phyloP scores from a whole-genome alignment of 2,113 vertebrate species.

The Ceyx cyanopectus region DNA sequence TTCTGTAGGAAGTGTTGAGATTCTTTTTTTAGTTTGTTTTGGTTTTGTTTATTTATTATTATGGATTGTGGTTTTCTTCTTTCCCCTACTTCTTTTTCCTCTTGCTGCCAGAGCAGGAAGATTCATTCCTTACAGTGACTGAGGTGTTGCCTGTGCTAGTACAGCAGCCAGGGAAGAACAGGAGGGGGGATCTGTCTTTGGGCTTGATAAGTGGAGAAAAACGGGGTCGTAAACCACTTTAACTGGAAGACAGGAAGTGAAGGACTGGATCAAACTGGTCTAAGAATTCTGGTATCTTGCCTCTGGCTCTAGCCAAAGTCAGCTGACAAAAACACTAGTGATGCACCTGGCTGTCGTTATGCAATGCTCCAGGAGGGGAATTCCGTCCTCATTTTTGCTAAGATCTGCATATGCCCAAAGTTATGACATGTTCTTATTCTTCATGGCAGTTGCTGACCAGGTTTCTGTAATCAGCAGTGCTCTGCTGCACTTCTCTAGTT shows the following conservation, averaged over 20 bases:
- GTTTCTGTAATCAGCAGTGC: neutral
- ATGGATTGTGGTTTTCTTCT: neutral
- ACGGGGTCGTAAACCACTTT: neutral
- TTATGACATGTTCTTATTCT: slow-evolving; percentile 4
- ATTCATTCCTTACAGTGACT: neutral
- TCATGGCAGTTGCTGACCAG: neutral
- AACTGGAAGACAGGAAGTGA: slow-evolving; percentile 53
- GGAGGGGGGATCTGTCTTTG: neutral
- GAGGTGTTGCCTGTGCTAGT: neutral
- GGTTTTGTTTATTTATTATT: too few species aligned
- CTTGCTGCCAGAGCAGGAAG: neutral
- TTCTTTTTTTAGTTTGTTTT: neutral
- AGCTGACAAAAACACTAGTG: slow-evolving; percentile 54
- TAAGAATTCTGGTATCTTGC: slow-evolving; percentile 21
- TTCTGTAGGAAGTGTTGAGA: neutral
- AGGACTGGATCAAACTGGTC: slow-evolving; percentile 44
- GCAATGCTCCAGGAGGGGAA: slow-evolving; percentile 53
- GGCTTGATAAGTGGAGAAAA: neutral
- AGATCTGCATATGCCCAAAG: slow-evolving; percentile 3
- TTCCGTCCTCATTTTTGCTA: slow-evolving; percentile 29
- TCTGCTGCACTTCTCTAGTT: neutral
- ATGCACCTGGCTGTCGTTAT: slow-evolving; percentile 55
- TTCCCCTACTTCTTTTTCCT: neutral
- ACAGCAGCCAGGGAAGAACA: neutral
- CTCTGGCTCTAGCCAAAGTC: slow-evolving; percentile 32